Conservation (phyloP, 2,888 invertebrate genomes). For the Anarsia innoxiella region DNA sequence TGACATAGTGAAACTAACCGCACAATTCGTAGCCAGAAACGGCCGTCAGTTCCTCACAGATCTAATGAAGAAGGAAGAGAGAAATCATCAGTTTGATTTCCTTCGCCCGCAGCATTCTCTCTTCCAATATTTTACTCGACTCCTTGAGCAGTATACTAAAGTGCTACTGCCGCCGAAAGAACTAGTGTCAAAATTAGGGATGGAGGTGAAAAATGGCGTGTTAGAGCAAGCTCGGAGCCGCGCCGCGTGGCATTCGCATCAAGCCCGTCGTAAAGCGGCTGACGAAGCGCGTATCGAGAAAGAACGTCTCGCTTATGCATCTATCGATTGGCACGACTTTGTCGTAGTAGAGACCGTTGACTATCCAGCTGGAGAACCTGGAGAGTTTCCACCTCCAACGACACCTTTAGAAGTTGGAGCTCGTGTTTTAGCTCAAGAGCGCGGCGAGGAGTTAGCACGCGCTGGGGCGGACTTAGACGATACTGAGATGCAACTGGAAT, state of each 20-base stretch:
- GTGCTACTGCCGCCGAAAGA: constrained; percentile 97
- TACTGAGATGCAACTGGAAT: constrained; percentile 93
- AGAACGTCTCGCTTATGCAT: constrained; percentile 96
- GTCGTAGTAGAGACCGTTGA: constrained; percentile 99
- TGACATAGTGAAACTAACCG: constrained; percentile 98
- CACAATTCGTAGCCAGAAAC: constrained; percentile 99
- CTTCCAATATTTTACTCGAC: constrained; percentile 98
- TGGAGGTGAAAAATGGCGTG: constrained; percentile 82
- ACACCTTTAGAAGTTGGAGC: constrained; percentile 98
- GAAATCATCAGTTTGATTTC: constrained; percentile 99
- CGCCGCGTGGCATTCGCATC: constrained; percentile 97
- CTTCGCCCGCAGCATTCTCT: constrained; percentile 98
- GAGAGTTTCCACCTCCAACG: constrained; percentile 97
- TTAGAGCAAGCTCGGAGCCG: constrained; percentile 95
- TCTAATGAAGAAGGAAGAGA: constrained; percentile 97
- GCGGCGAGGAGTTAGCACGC: constrained; percentile 79
- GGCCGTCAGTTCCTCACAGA: constrained; percentile 98
- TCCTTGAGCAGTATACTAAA: constrained; percentile 99
- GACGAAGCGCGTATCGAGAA: constrained; percentile 97
- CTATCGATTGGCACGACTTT: constrained; percentile 99
- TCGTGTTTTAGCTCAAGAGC: constrained; percentile 87
- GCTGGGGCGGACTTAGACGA: constrained; percentile 77
- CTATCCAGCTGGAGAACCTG: constrained; percentile 96
- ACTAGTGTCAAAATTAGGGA: constrained; percentile 83
- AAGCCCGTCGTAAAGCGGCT: constrained; percentile 92